phyloP scores from a whole-genome alignment of 2,113 vertebrate species.

The Rhinoderma darwinii region DNA sequence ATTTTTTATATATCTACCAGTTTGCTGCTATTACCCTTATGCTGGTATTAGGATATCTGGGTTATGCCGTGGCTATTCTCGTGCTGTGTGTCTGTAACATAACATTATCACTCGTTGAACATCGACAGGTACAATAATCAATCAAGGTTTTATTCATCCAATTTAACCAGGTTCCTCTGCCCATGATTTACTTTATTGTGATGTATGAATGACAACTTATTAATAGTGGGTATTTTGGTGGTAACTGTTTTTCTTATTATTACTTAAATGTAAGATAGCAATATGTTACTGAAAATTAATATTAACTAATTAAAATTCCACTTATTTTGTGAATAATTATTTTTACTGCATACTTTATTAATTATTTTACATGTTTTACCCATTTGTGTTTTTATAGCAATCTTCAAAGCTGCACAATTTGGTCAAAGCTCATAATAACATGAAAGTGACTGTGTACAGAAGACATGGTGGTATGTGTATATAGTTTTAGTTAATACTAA shows the following conservation, averaged over 20 bases:
- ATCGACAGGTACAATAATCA: conserved; percentile 69
- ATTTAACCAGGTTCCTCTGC: background rate
- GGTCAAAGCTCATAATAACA: conserved; percentile 77
- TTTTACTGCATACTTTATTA: background rate
- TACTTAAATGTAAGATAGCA: background rate
- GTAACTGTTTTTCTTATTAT: background rate
- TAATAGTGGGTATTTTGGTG: background rate
- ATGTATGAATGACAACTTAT: background rate
- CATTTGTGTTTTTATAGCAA: conserved; percentile 69
- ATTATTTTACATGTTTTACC: background rate
- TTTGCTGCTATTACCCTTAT: conserved; percentile 79
- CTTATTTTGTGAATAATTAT: background rate
- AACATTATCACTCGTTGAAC: conserved; percentile 73
- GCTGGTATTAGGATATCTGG: conserved; percentile 77
- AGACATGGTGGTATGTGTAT: conserved; percentile 72
- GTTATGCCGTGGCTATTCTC: conserved; percentile 77
- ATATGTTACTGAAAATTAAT: background rate
- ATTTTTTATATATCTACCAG: conserved; percentile 81
- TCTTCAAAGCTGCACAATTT: conserved; percentile 77
- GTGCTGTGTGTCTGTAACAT: conserved; percentile 77
- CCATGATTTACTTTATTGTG: background rate
- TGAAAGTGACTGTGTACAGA: conserved; percentile 72
- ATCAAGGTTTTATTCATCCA: background rate
- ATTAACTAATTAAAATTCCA: background rate
- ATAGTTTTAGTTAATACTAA: background rate